phyloP scores from a whole-genome alignment of 2,113 vertebrate species.

The Spheniscus mendiculus region DNA sequence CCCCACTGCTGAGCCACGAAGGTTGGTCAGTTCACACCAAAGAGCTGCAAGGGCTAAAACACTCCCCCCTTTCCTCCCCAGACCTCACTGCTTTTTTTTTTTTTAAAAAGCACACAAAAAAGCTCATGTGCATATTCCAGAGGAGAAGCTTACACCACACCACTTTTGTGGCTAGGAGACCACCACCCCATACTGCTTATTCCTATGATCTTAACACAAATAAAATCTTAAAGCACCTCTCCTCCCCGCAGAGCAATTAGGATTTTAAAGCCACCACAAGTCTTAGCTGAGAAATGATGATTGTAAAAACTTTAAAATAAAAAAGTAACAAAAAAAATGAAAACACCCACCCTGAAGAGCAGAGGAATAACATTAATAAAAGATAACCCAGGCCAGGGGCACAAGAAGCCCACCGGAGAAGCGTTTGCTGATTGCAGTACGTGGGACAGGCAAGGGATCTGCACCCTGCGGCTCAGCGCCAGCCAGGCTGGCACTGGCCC shows the following conservation, averaged over 20 bases:
- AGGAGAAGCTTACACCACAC: neutral
- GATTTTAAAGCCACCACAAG: neutral
- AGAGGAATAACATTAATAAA: neutral
- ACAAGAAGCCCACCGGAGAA: accelerated
- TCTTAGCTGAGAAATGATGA: neutral
- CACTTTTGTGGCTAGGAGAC: accelerated
- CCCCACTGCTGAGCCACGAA: neutral
- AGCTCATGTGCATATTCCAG: too few relatives aligned
- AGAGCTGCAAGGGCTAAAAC: neutral
- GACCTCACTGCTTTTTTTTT: neutral
- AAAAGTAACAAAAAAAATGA: accelerated
- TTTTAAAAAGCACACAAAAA: neutral
- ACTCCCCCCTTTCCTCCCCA: too few relatives aligned
- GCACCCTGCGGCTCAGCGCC: neutral
- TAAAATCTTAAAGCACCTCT: neutral
- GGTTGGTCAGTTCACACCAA: neutral
- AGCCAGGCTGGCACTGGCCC: neutral
- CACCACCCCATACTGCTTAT: neutral
- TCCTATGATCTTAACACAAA: neutral
- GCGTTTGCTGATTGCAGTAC: accelerated
- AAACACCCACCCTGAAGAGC: neutral
- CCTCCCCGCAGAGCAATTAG: accelerated
- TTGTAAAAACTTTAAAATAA: too few relatives aligned
- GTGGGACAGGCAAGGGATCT: neutral
- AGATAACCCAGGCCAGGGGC: neutral